A percentile compares a stretch with the other conserved stretches of the same genome.
Conservation (phyloP, 2,888 invertebrate genomes). For the Orthosia gothica region DNA sequence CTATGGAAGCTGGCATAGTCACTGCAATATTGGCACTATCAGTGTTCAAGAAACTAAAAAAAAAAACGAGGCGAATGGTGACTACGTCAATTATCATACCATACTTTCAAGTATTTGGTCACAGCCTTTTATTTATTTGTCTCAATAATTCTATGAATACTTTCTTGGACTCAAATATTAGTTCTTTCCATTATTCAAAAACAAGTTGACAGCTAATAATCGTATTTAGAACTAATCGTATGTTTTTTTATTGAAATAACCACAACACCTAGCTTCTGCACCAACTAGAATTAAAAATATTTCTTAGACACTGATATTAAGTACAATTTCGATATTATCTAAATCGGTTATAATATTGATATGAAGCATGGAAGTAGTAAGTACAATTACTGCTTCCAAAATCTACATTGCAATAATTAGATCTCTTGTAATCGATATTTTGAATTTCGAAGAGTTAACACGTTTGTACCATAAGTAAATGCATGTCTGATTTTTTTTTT, state of each 20-base stretch:
- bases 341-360: too few species aligned
- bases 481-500: too few species aligned
- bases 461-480: too few species aligned
- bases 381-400: too few species aligned
- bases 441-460: not conserved
- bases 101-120: not conserved
- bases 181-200: not conserved
- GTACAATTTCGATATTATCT: too few species aligned
- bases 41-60: too few species aligned
- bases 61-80: too few species aligned
- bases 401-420: too few species aligned
- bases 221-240: conserved; percentile 22
- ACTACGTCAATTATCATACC: not conserved
- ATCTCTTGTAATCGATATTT: conserved; percentile 1
- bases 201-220: conserved; percentile 47
- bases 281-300: conserved; percentile 15
- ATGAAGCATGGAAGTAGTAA: too few species aligned
- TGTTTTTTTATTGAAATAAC: conserved; percentile 20
- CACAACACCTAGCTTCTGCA: conserved; percentile 46
- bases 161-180: not conserved
- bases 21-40: too few species aligned
- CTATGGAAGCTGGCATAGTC: too few species aligned
- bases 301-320: conserved; percentile 18
- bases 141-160: not conserved
- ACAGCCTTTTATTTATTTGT: conserved; percentile 11